These are phyloP conservation scores for Trachymyrmex cornetzi DNA, from an alignment of 1,140 invertebrate species.

Conservation along the genomic window DNA sequence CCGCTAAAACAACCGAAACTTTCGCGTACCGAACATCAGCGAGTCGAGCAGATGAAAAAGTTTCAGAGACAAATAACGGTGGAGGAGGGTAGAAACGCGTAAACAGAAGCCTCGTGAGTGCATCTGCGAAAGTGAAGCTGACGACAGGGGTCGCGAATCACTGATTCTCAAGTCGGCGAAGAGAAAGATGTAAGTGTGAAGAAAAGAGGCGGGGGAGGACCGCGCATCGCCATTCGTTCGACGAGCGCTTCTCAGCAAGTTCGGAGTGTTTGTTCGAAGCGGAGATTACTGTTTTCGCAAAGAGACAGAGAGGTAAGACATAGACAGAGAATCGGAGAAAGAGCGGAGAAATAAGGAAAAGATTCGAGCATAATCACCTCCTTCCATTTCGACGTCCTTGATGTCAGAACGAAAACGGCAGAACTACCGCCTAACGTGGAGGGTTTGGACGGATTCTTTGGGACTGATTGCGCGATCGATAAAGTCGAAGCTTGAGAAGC, in stretches of 20 bases:
- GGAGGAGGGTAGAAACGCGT: not conserved
- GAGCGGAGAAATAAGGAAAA: constrained; percentile 11
- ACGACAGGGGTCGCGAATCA: not conserved
- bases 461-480: constrained; percentile 50
- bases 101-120: constrained; percentile 53
- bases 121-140: constrained; percentile 29
- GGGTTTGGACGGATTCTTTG: constrained; percentile 67
- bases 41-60: constrained; percentile 65
- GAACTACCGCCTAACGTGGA: constrained; percentile 56
- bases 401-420: constrained; percentile 68
- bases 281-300: constrained; percentile 74
- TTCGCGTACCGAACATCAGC: constrained; percentile 22
- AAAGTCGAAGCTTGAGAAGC: constrained; percentile 56
- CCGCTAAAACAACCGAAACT: constrained; percentile 57
- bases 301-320: constrained; percentile 5
- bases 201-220: constrained; percentile 6
- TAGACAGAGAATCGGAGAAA: not conserved
- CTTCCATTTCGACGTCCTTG: constrained; percentile 72
- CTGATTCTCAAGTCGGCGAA: constrained; percentile 37
- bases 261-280: constrained; percentile 75
- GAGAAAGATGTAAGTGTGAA: constrained; percentile 43
- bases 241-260: constrained; percentile 67
- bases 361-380: constrained; percentile 78
- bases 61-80: constrained; percentile 42
- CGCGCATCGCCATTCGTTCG: constrained; percentile 62